Evolutionary conservation across 2,888 invertebrate genomes (phyloP).

Genomic region (Drosophila birchii): DNA sequence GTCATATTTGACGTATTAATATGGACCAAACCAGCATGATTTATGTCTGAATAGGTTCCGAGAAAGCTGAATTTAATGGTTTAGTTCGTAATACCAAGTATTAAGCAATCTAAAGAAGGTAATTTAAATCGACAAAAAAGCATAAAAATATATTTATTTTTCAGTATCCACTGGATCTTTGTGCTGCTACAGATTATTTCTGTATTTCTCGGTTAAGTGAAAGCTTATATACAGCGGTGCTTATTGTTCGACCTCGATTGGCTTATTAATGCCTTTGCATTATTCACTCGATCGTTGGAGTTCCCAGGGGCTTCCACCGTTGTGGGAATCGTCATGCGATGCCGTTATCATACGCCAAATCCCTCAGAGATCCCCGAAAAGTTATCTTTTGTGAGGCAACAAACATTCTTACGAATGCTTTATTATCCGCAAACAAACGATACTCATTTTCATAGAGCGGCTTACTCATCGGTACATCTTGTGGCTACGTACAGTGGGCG

Average conservation of each 20-base stretch:
- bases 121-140: background rate
- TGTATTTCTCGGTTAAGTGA: slow-evolving; percentile 5
- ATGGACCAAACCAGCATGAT: background rate
- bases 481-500: background rate
- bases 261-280: slow-evolving; percentile 12
- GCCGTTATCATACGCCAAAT: slow-evolving; percentile 10
- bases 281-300: slow-evolving; percentile 29
- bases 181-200: background rate
- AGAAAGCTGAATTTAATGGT: background rate
- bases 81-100: background rate
- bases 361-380: slow-evolving; percentile 24
- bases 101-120: background rate
- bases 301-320: slow-evolving; percentile 16
- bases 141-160: background rate
- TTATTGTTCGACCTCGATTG: slow-evolving; percentile 32
- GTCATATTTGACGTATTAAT: background rate
- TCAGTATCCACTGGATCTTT: background rate
- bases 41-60: background rate
- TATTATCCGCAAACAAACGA: slow-evolving; percentile 51
- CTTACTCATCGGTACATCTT: slow-evolving; percentile 49
- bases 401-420: slow-evolving; percentile 33
- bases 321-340: slow-evolving; percentile 20
- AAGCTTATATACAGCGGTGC: background rate
- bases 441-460: slow-evolving; percentile 50
- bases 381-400: slow-evolving; percentile 3